phyloP scores from a whole-genome alignment of 2,113 vertebrate genomes.

The Anser brachyrhynchus region DNA sequence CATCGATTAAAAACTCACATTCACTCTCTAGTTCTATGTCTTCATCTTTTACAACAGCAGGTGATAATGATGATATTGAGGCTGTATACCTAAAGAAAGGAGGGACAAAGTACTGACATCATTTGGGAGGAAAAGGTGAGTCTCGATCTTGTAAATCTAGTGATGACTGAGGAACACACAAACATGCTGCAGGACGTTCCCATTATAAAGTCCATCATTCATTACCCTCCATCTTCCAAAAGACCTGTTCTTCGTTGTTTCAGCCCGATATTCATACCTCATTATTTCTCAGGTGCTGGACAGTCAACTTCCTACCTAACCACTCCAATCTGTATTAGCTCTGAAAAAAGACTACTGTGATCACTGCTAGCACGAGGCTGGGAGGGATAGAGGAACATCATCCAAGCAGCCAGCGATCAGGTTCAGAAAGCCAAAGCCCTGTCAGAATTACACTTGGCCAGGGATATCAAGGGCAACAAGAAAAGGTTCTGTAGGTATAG shows the following conservation, averaged over 20 bases:
- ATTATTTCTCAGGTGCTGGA: background rate
- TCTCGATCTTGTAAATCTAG: background rate
- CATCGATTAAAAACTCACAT: slow-evolving; percentile 78
- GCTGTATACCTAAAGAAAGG: slow-evolving; percentile 35
- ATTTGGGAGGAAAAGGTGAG: rapidly evolving
- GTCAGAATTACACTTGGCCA: no score
- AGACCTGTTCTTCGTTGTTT: background rate
- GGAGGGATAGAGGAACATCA: no score
- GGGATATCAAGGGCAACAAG: no score
- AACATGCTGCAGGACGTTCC: background rate
- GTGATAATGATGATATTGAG: background rate
- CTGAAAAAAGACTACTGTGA: background rate
- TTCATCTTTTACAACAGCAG: background rate
- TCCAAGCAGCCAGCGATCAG: no score
- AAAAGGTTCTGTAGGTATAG: no score
- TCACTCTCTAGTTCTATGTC: slow-evolving; percentile 52
- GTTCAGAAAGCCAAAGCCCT: no score
- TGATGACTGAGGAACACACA: background rate
- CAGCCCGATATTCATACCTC: background rate
- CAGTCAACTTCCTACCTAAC: background rate
- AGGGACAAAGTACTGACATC: background rate
- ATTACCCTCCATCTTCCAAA: background rate
- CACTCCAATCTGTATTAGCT: background rate
- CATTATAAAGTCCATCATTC: background rate
- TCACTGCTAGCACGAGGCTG: background rate